Evolutionary conservation across 1,140 invertebrate species (phyloP).

Genomic region (Capitella teleta): DNA sequence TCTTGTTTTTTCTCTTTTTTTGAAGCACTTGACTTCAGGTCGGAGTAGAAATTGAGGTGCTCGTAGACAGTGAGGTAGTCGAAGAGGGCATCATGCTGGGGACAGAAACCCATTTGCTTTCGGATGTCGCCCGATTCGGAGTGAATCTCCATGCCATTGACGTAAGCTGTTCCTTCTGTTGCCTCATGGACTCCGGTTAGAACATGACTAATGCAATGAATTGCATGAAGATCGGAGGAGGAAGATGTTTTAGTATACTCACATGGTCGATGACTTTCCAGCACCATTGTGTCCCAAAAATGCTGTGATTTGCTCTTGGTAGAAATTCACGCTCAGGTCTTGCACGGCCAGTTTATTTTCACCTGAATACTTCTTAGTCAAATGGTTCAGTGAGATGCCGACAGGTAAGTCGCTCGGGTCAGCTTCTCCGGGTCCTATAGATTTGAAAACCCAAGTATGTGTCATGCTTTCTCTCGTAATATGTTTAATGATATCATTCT

Average conservation of each 20-base stretch:
- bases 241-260: not conserved
- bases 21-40: conserved; percentile 26
- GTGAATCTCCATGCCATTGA: conserved; percentile 27
- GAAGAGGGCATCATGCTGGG: conserved; percentile 47
- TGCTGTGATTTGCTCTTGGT: conserved; percentile 48
- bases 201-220: conserved; percentile 53
- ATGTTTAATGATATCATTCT: too few species aligned
- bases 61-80: conserved; percentile 37
- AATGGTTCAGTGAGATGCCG: too few species aligned
- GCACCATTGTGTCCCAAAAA: conserved; percentile 77
- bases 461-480: too few species aligned
- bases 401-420: too few species aligned
- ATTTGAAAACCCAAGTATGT: too few species aligned
- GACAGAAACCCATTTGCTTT: conserved; percentile 41
- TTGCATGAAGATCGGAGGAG: not conserved
- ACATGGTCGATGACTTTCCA: conserved; percentile 74
- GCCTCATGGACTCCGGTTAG: conserved; percentile 43
- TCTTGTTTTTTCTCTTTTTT: not conserved
- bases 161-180: conserved; percentile 28
- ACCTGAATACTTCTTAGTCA: too few species aligned
- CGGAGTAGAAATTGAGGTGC: conserved; percentile 38
- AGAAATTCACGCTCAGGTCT: conserved; percentile 59
- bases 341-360: conserved; percentile 42
- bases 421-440: too few species aligned
- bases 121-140: conserved; percentile 43